Conservation (phyloP, 2,113 vertebrate genomes). For the Isichthys henryi region DNA sequence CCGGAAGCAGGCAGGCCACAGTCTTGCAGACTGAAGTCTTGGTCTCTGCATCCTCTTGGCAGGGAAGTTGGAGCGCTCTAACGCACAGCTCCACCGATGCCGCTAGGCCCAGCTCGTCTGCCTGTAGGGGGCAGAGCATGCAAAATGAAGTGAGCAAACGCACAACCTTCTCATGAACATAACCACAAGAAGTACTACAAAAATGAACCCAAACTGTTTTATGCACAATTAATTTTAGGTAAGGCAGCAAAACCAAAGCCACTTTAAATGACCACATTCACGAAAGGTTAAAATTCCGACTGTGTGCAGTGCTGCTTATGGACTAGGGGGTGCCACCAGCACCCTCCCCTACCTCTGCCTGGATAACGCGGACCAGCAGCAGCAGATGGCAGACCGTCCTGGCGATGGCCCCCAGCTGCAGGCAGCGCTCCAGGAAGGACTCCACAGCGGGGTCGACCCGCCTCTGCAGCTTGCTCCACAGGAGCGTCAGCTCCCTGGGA, state of each 20-base stretch:
- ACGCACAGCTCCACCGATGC: conserved; percentile 86
- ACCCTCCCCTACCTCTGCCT: conserved; percentile 71
- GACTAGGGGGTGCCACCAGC: background rate
- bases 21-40: conserved; percentile 90
- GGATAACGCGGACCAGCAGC: conserved; percentile 89
- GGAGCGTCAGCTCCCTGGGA: conserved; percentile 82
- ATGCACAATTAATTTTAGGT: background rate
- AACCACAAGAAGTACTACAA: background rate
- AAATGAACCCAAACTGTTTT: background rate
- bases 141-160: background rate
- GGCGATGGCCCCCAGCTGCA: conserved; percentile 91
- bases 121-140: conserved; percentile 42
- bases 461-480: conserved; percentile 95
- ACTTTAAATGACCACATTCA: background rate
- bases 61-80: conserved; percentile 87
- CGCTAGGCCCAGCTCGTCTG: conserved; percentile 74
- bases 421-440: conserved; percentile 89
- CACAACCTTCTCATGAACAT: background rate
- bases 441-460: conserved; percentile 81
- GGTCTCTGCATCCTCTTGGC: conserved; percentile 74
- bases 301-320: background rate
- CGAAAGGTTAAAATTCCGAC: background rate
- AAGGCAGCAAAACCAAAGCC: background rate
- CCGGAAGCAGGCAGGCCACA: conserved; percentile 80
- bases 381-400: conserved; percentile 90